A percentile compares a stretch with the other conserved stretches of the same genome.
Evolutionary conservation across 2,888 invertebrate genomes (phyloP).

Genomic region (Eubasilissa splendida): DNA sequence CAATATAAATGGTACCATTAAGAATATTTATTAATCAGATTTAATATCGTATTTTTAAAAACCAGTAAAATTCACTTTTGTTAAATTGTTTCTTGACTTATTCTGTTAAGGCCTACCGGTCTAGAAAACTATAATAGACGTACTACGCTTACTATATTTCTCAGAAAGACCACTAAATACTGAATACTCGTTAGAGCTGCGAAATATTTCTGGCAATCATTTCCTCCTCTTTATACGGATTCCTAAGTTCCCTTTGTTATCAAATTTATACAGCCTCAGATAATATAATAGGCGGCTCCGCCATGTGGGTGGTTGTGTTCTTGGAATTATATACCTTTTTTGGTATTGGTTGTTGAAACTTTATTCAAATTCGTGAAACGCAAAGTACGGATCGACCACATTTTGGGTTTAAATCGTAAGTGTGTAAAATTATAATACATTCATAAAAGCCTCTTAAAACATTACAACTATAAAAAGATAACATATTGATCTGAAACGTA

Average conservation of each 20-base stretch:
- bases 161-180: too few species aligned
- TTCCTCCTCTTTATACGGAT: constrained; percentile 14
- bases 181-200: too few species aligned
- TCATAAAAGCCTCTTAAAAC: background rate
- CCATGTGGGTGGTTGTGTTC: background rate
- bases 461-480: too few species aligned
- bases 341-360: background rate
- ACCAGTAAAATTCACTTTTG: too few species aligned
- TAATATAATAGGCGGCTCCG: background rate
- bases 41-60: too few species aligned
- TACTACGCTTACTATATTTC: too few species aligned
- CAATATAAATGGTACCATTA: too few species aligned
- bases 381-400: background rate
- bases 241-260: background rate
- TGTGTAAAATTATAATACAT: background rate
- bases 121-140: too few species aligned
- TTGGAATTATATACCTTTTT: constrained; percentile 6
- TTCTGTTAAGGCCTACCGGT: too few species aligned
- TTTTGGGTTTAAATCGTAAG: background rate
- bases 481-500: too few species aligned
- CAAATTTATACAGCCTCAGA: background rate
- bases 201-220: background rate
- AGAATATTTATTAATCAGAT: too few species aligned
- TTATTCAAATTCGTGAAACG: constrained; percentile 8
- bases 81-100: too few species aligned